Evolutionary conservation across 2,113 vertebrate species (phyloP).

Genomic region (Panthera leo): DNA sequence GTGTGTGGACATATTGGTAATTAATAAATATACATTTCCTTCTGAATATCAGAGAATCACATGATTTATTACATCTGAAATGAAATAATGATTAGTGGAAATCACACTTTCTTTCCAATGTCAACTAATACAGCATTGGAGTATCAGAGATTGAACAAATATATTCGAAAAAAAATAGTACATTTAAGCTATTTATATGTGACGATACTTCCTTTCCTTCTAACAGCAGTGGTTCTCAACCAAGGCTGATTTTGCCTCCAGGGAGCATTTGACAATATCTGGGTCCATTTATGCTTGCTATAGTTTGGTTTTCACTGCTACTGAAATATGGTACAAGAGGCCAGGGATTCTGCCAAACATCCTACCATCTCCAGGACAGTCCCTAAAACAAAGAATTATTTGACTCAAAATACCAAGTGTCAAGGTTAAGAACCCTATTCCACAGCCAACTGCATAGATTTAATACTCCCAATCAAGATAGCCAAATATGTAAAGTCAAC

Average conservation of each 20-base stretch:
- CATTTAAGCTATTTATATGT: background rate
- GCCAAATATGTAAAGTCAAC: background rate
- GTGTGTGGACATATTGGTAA: background rate
- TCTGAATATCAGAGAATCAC: background rate
- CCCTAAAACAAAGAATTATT: background rate
- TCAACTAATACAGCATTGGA: background rate
- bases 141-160: background rate
- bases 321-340: background rate
- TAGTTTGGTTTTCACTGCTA: background rate
- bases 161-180: background rate
- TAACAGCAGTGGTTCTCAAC: background rate
- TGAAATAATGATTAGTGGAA: background rate
- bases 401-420: background rate
- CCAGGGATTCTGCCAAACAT: background rate
- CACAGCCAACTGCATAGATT: background rate
- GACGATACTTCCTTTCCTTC: background rate
- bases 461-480: background rate
- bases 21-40: background rate
- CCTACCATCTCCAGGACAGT: accelerated
- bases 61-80: background rate
- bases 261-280: background rate
- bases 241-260: background rate
- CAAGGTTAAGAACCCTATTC: background rate
- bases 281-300: background rate
- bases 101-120: background rate